Percentiles rank a stretch among this genome's conserved stretches.
phyloP scores from a whole-genome alignment of 2,888 invertebrate species.

The Plebejus argus region DNA sequence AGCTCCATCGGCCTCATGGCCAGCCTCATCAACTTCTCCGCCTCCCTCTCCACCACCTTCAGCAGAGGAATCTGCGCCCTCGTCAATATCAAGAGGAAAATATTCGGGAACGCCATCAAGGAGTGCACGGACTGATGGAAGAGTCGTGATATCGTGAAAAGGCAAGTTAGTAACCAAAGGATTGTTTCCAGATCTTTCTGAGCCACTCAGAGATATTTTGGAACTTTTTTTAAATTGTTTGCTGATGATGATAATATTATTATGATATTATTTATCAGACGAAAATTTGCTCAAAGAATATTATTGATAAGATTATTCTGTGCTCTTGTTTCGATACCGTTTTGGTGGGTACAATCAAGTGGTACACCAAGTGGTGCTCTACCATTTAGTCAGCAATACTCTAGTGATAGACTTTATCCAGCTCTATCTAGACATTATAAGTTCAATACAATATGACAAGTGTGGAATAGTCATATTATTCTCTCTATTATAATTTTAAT shows the following conservation, averaged over 20 bases:
- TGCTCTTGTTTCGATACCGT: neutral
- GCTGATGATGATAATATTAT: slow-evolving; percentile 21
- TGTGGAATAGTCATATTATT: neutral
- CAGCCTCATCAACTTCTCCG: slow-evolving; percentile 52
- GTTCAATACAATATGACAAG: neutral
- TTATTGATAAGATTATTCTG: slow-evolving; percentile 3
- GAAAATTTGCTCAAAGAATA: slow-evolving; percentile 21
- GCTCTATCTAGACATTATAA: neutral
- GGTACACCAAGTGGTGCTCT: neutral
- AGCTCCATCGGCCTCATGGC: slow-evolving; percentile 49
- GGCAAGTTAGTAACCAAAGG: neutral
- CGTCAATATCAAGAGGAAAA: slow-evolving; percentile 55
- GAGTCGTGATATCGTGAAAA: neutral
- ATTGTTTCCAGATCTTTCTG: neutral
- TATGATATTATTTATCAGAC: slow-evolving; percentile 4
- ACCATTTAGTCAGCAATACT: neutral
- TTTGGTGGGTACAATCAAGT: neutral
- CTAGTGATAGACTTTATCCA: neutral
- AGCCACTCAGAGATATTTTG: neutral
- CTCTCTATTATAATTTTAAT: slow-evolving; percentile 9
- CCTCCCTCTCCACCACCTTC: slow-evolving; percentile 49
- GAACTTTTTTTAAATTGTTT: neutral
- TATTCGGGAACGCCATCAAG: slow-evolving; percentile 50
- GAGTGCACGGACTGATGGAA: slow-evolving; percentile 44
- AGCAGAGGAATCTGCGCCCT: slow-evolving; percentile 56